Base-by-base conservation (phyloP, 2,113 vertebrate genomes). In the Tympanuchus pallidicinctus region DNA sequence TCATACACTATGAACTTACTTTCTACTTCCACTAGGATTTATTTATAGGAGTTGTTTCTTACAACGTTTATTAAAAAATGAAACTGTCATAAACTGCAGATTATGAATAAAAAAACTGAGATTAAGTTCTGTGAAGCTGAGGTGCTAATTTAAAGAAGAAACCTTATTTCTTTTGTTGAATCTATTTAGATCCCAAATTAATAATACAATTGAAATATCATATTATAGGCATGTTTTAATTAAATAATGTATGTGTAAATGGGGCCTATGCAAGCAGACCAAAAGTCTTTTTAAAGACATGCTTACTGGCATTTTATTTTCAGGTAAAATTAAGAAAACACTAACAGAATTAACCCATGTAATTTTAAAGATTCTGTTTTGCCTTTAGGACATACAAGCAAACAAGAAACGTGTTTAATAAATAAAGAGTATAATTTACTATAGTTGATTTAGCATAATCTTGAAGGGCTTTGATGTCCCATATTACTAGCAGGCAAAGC, bases 381-480 rank as follows among this genome's bases (percentile, higher is more conserved):
- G 10, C n/a, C 80, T 90, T 90, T 21, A 81, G 43, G 57, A 88
- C 40, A 90, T 1, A 0, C 14, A 3, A 92, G 28, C 22, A 92
- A 88, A 81, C 72, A 88, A 83, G 25, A 82, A 82, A 38, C 1
- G 16, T 47, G 73, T 71, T 93, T 81, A 88, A 88, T 90, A 95
- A 94, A 88, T 66, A 90, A 86, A 78, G 19, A 4, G 0, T 6
- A 54, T 65, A n/a, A 94, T 90, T 92, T 72, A 65, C 61, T 76
- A 69, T 40, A 25, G 67, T 56, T 90, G 90, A 91, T 81, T 72
- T 75, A 92, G 45, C 22, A 60, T 87, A 92, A 88, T 69, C 82
- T 83, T 93, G 76, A 90, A 86, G 65, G 74, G 10, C 64, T 20
- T 3, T 17, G 32, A 43, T 47, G 14, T 36, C 92, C 38, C 67